phyloP scores from a whole-genome alignment of 2,113 vertebrate genomes.

The Periophthalmodon schlosseri region DNA sequence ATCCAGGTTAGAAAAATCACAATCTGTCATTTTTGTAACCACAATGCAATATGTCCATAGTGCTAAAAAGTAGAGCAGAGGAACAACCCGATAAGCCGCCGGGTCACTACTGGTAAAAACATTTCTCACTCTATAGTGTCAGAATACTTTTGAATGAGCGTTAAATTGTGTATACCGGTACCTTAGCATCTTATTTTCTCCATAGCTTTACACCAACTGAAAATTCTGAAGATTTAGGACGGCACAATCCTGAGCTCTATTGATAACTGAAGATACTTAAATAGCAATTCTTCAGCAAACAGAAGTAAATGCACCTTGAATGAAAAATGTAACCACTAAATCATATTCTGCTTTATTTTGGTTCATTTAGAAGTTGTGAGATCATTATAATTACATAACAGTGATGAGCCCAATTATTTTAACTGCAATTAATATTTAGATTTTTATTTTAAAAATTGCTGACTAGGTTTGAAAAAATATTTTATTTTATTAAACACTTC shows the following conservation, averaged over 20 bases:
- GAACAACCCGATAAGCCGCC: too few species aligned
- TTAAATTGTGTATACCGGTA: too few species aligned
- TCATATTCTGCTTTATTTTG: not conserved
- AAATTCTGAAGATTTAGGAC: too few species aligned
- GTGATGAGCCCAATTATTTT: not conserved
- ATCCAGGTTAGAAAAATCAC: not conserved
- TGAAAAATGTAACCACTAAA: not conserved
- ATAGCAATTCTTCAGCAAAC: not conserved
- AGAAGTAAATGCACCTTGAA: not conserved
- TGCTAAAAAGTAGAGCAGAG: too few species aligned
- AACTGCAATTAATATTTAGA: not conserved
- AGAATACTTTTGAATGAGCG: too few species aligned
- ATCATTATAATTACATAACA: too few species aligned
- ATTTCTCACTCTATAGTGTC: too few species aligned
- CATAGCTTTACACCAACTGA: too few species aligned
- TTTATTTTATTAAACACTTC: not conserved
- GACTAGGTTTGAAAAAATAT: not conserved
- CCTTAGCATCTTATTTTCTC: too few species aligned
- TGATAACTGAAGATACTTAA: not conserved
- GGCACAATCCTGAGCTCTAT: too few species aligned
- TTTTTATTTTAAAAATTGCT: not conserved
- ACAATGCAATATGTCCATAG: not conserved
- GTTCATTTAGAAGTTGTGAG: not conserved
- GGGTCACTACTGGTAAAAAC: too few species aligned
- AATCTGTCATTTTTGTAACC: not conserved